Conservation (phyloP, 2,888 invertebrate species). For the Osmoderma eremita region DNA sequence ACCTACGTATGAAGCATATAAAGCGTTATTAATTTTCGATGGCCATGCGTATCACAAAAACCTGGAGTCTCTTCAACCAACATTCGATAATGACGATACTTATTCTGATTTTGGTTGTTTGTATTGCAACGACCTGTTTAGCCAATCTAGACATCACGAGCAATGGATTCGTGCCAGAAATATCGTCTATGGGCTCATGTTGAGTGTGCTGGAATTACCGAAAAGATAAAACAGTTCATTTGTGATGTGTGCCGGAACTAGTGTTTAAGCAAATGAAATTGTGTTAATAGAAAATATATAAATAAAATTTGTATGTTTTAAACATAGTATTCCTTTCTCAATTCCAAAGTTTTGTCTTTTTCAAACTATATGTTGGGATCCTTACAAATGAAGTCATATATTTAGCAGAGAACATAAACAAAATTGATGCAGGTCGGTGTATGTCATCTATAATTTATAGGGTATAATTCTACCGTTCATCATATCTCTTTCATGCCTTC, state of each 20-base stretch:
- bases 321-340: too few relatives aligned
- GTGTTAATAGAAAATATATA: conserved; percentile 17
- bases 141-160: conserved; percentile 21
- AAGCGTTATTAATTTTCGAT: conserved; percentile 24
- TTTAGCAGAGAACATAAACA: too few relatives aligned
- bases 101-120: conserved; percentile 22
- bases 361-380: too few relatives aligned
- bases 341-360: too few relatives aligned
- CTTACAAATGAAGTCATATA: too few relatives aligned
- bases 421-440: too few relatives aligned
- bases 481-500: too few relatives aligned
- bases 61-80: background rate
- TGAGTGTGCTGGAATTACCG: conserved; percentile 10
- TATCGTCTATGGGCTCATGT: conserved; percentile 18
- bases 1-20: too few relatives aligned
- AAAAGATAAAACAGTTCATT: conserved; percentile 12
- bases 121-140: conserved; percentile 23
- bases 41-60: background rate
- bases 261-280: conserved; percentile 3
- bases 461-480: too few relatives aligned
- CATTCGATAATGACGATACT: conserved; percentile 28
- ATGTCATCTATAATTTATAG: too few relatives aligned
- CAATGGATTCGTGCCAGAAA: conserved; percentile 27
- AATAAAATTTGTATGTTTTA: conserved; percentile 10
- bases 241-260: background rate